phyloP scores from a whole-genome alignment of 2,797 vertebrate species.

The Lacerta bilineata region DNA sequence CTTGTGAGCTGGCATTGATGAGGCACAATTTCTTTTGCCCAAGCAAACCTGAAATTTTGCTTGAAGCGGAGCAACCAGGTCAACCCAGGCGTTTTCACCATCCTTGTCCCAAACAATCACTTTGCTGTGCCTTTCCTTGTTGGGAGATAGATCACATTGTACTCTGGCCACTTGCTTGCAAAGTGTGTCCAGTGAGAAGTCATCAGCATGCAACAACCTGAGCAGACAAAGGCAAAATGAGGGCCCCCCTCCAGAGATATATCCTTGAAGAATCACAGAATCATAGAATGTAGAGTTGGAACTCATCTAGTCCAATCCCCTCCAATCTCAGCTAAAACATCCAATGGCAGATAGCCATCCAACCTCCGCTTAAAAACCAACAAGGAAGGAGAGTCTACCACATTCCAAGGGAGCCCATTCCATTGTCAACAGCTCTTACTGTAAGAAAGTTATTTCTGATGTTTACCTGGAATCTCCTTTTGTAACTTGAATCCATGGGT shows the following conservation, averaged over 20 bases:
- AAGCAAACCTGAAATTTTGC: background rate
- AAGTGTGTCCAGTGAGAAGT: background rate
- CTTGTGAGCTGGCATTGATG: background rate
- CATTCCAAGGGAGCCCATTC: too few species aligned
- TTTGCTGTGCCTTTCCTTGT: background rate
- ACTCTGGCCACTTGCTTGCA: background rate
- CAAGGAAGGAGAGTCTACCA: too few species aligned
- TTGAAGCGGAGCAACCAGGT: background rate
- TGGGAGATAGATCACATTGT: background rate
- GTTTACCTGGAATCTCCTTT: too few species aligned
- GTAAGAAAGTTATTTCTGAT: too few species aligned
- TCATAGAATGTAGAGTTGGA: background rate
- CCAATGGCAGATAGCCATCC: too few species aligned
- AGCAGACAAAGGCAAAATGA: background rate
- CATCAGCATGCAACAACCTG: background rate
- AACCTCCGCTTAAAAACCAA: too few species aligned
- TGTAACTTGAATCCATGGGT: too few species aligned
- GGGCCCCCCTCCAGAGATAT: too few species aligned
- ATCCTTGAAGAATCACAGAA: background rate
- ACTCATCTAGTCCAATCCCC: background rate
- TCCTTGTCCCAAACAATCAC: background rate
- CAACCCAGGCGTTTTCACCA: background rate
- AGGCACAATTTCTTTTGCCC: background rate
- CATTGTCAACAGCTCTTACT: too few species aligned
- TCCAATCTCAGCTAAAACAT: background rate